These are phyloP conservation scores for Whitmania pigra DNA, from an alignment of 1,140 invertebrate species.

Conservation along the genomic window DNA sequence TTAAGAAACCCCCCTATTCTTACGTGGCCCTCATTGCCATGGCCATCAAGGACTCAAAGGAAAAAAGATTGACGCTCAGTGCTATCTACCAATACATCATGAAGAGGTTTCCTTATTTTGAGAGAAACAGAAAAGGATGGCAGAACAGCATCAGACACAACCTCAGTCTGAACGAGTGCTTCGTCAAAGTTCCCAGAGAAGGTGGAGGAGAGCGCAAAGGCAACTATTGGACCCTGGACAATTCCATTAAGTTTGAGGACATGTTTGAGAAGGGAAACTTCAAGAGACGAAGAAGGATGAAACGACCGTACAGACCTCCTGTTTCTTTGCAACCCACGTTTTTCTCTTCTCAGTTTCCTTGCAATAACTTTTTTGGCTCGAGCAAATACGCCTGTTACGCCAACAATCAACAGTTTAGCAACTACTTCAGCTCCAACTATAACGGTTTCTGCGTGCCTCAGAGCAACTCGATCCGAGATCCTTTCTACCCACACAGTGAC, in stretches of 20 bases:
- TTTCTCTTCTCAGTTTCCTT: too few species aligned
- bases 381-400: too few species aligned
- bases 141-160: slow-evolving; percentile 56
- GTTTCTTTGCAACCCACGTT: slow-evolving; percentile 15
- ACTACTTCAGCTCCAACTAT: too few species aligned
- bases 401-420: too few species aligned
- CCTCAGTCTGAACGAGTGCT: slow-evolving; percentile 50
- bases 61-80: slow-evolving; percentile 64
- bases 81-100: slow-evolving; percentile 99
- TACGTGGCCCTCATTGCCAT: slow-evolving; percentile 78
- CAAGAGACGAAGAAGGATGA: slow-evolving; percentile 24
- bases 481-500: too few species aligned
- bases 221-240: slow-evolving; percentile 25
- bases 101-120: slow-evolving; percentile 92
- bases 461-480: too few species aligned
- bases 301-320: slow-evolving; percentile 22
- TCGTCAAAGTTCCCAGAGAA: slow-evolving; percentile 38
- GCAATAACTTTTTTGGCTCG: too few species aligned
- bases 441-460: too few species aligned
- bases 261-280: slow-evolving; percentile 27
- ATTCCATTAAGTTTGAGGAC: slow-evolving; percentile 24
- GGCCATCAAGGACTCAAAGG: slow-evolving; percentile 52
- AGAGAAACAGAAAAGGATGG: slow-evolving; percentile 57
- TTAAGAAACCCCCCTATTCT: slow-evolving; percentile 55
- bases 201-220: slow-evolving; percentile 26